Percentiles rank a stretch among this genome's conserved stretches.
These are phyloP conservation scores for Hippocampus mohnikei DNA, from an alignment of 2,113 vertebrate genomes.

Conservation along the genomic window DNA sequence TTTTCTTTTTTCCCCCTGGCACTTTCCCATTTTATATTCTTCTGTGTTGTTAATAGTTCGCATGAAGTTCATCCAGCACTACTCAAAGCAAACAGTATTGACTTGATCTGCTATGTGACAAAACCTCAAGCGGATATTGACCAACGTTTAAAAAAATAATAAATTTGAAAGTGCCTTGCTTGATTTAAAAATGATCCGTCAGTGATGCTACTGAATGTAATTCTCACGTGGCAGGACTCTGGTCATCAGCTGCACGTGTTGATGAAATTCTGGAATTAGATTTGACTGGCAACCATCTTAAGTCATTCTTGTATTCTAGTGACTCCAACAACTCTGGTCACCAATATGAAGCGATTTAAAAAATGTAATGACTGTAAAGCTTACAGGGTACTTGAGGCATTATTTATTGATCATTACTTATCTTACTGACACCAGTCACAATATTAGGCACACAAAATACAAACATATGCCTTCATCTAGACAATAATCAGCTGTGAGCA, in stretches of 20 bases:
- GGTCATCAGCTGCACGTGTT: neutral
- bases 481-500: neutral
- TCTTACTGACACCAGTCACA: too few relatives aligned
- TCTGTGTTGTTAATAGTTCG: slow-evolving; percentile 1
- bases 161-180: neutral
- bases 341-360: neutral
- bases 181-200: neutral
- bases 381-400: neutral
- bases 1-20: neutral
- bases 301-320: neutral
- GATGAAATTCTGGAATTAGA: neutral
- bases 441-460: neutral
- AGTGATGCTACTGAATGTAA: neutral
- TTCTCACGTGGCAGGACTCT: neutral
- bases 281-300: neutral
- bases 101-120: neutral
- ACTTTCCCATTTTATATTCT: slow-evolving; percentile 21
- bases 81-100: neutral
- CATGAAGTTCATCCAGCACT: neutral
- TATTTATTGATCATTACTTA: neutral
- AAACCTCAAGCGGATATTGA: neutral
- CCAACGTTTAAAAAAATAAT: neutral
- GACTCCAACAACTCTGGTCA: neutral
- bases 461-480: neutral
- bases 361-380: neutral